Evolutionary conservation across 2,113 vertebrate species (phyloP), one percentile per base, ranked within the genome.

Genomic region (Dasypus novemcinctus): DNA sequence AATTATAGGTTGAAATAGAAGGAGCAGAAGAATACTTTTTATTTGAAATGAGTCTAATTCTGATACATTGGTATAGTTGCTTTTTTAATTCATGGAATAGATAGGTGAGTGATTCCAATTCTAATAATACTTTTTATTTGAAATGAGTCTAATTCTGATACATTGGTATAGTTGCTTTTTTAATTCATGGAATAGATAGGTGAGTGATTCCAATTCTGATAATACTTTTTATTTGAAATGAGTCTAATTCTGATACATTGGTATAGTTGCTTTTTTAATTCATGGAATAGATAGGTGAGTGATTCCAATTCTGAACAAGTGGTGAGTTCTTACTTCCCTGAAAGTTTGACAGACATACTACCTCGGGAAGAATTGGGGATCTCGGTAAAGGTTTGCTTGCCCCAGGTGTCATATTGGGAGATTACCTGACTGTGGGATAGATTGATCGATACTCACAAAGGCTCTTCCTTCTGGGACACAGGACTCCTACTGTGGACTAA

Each of bases 401-500:
- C 7, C 23, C 69, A 71, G 69, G 33, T 4, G n/a, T 41, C 20
- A 57, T 4, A 7, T 1, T 25, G 20, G 57, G 54, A 15, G 46
- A 38, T 9, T 9, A 1, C 2, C 2, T 25, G 15, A 41, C 43
- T 79, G 20, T 23, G 4, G 21, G 41, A 43, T 6, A 4, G 8
- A 33, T 4, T 2, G 11, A 29, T n/a, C 6, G 1, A 2, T 3
- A 21, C 33, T 95, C 43, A 93, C 3, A 7, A 1, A 2, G 4
- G 33, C 12, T 76, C 31, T 80, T 75, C 12, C 25, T 14, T 4
- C 7, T 46, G 52, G 14, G 27, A 38, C 18, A 25, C 64, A 97
- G 97, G 54, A 15, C 17, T 69, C 96, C 21, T 97, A 94, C 13
- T 98, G 97, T 12, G 15, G 2, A 0, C 57, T 94, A 4, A 18